These are phyloP conservation scores for Coecobrya sp. DNA, from an alignment of 2,888 invertebrate species.

Conservation along the genomic window DNA sequence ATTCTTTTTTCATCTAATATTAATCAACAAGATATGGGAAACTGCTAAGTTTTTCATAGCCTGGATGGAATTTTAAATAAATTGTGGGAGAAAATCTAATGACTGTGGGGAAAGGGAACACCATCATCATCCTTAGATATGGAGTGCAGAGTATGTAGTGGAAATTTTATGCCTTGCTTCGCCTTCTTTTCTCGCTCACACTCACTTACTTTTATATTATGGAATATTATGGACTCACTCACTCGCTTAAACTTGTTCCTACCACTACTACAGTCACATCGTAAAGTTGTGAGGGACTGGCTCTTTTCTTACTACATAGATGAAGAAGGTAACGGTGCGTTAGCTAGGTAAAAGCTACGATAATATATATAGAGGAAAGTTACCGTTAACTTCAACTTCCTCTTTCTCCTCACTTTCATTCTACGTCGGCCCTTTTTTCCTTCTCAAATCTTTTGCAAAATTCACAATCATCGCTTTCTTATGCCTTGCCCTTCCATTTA, in stretches of 20 bases:
- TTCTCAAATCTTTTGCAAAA: constrained; percentile 86
- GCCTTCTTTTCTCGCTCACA: constrained; percentile 67
- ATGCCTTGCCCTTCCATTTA: constrained; percentile 24
- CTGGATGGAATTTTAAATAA: constrained; percentile 87
- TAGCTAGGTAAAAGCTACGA: constrained; percentile 22
- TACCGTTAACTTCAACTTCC: constrained; percentile 58
- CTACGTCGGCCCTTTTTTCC: constrained; percentile 26
- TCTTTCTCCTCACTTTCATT: constrained; percentile 63
- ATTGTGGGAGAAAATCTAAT: constrained; percentile 87
- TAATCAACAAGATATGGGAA: constrained; percentile 86
- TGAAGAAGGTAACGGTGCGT: not conserved
- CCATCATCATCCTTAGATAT: constrained; percentile 64
- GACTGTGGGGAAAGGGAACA: constrained; percentile 86
- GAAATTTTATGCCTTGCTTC: constrained; percentile 75
- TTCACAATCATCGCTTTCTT: constrained; percentile 81
- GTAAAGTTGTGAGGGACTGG: not conserved
- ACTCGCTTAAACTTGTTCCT: constrained; percentile 16
- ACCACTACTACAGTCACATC: not conserved
- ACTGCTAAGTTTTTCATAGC: constrained; percentile 87
- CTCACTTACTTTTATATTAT: constrained; percentile 61
- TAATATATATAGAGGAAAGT: constrained; percentile 22
- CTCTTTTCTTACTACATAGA: not conserved
- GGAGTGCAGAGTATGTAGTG: constrained; percentile 45
- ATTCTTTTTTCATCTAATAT: constrained; percentile 86
- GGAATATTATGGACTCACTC: constrained; percentile 55